These are phyloP conservation scores for Nothobranchius kuhntae DNA, from an alignment of 2,113 vertebrate species.

Conservation along the genomic window DNA sequence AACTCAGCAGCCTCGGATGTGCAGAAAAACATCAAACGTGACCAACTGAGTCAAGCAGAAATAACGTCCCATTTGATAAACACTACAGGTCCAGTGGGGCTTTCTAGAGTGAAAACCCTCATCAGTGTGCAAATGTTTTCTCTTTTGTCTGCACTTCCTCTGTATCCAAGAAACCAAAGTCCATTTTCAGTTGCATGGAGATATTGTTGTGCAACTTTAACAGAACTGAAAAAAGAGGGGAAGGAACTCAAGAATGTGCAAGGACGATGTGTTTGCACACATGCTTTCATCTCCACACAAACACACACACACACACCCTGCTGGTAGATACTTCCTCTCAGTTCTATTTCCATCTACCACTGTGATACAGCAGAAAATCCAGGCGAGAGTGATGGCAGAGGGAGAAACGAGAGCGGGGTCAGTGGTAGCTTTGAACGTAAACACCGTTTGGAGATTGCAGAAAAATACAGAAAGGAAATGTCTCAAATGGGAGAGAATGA, in stretches of 20 bases:
- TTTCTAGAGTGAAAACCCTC: not conserved
- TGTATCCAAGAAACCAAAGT: conserved; percentile 38
- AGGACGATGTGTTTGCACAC: conserved; percentile 15
- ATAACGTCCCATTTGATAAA: conserved; percentile 20
- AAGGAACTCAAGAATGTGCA: conserved; percentile 54
- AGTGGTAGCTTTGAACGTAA: conserved; percentile 22
- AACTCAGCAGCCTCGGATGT: not conserved
- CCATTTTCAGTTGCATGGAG: conserved; percentile 40
- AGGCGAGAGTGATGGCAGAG: conserved; percentile 26
- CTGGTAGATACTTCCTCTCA: conserved; percentile 66
- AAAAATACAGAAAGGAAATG: not conserved
- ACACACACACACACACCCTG: conserved; percentile 13
- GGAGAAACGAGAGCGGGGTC: not conserved
- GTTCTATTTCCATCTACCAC: conserved; percentile 80
- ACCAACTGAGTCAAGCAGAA: not conserved
- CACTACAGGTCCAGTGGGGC: conserved; percentile 8
- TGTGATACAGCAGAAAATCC: conserved; percentile 70
- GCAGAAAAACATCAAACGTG: not conserved
- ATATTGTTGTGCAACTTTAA: conserved; percentile 58
- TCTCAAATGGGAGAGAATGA: not conserved
- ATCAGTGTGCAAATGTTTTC: not conserved
- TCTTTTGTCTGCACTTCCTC: conserved; percentile 23
- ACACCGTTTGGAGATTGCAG: conserved; percentile 36
- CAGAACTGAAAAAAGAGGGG: conserved; percentile 42
- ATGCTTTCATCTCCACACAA: not conserved